Conservation (phyloP, 1,140 invertebrate genomes). For the Drosophila pectinifera region DNA sequence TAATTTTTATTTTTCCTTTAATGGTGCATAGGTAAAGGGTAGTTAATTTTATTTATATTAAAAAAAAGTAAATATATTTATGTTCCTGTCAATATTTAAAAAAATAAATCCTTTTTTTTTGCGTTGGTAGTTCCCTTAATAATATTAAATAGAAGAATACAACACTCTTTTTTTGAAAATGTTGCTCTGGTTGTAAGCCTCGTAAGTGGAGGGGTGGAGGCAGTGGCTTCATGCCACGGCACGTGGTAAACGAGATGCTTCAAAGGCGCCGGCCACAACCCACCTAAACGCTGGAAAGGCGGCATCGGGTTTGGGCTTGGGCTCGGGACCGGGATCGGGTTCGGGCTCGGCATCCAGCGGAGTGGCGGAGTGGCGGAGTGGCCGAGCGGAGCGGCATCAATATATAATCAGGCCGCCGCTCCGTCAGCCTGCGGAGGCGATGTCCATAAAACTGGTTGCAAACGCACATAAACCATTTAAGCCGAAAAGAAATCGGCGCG, state of each 20-base stretch:
- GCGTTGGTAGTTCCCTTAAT: neutral
- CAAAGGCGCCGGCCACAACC: slow-evolving; percentile 78
- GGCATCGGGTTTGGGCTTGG: slow-evolving; percentile 5
- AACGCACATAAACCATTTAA: slow-evolving; percentile 82
- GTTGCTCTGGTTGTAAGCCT: neutral
- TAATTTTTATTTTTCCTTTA: too few species aligned
- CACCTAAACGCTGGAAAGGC: slow-evolving; percentile 67
- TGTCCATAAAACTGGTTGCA: slow-evolving; percentile 77
- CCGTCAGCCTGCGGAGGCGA: slow-evolving; percentile 55
- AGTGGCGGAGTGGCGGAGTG: slow-evolving; percentile 1
- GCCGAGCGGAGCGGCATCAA: slow-evolving; percentile 39
- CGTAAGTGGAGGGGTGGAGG: slow-evolving; percentile 11
- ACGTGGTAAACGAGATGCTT: slow-evolving; percentile 81
- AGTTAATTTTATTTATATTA: too few species aligned
- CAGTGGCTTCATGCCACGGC: slow-evolving; percentile 51
- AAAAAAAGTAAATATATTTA: too few species aligned
- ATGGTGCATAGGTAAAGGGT: too few species aligned
- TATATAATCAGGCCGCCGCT: slow-evolving; percentile 57
- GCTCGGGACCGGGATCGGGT: neutral
- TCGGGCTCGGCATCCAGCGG: slow-evolving; percentile 27
- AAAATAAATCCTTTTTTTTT: too few species aligned
- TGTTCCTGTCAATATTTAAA: too few species aligned
- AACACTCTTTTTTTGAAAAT: neutral
- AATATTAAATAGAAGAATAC: neutral
- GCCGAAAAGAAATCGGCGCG: slow-evolving; percentile 78